These are phyloP conservation scores for Saccostrea echinata DNA, from an alignment of 1,140 invertebrate genomes.

Conservation along the genomic window DNA sequence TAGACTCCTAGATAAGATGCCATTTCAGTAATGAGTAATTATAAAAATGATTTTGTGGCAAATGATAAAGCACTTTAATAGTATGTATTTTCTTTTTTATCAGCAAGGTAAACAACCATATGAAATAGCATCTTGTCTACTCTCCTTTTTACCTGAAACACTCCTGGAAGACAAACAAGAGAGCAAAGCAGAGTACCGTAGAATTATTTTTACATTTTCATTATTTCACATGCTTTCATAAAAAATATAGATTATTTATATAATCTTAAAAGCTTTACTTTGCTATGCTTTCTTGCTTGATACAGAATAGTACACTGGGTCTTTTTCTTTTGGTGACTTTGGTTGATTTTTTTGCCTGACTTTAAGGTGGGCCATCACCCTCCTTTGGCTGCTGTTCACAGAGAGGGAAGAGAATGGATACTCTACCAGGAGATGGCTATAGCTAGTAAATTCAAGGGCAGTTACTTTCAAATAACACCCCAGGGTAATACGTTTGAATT, in stretches of 20 bases:
- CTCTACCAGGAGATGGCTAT: slow-evolving; percentile 99
- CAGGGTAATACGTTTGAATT: slow-evolving; percentile 84
- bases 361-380: slow-evolving; percentile 96
- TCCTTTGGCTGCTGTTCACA: slow-evolving; percentile 96
- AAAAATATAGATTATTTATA: no score
- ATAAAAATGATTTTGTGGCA: not conserved
- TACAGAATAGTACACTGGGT: not conserved
- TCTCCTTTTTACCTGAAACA: not conserved
- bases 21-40: not conserved
- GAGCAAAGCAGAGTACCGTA: slow-evolving; percentile 8
- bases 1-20: not conserved
- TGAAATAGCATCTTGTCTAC: not conserved
- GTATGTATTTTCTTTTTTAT: not conserved
- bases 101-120: not conserved
- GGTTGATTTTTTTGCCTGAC: slow-evolving; percentile 2
- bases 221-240: not conserved
- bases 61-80: no score
- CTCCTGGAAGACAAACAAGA: not conserved
- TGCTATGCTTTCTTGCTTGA: not conserved
- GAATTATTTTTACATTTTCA: not conserved
- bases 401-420: slow-evolving; percentile 91
- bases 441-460: slow-evolving; percentile 98
- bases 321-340: not conserved
- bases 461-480: slow-evolving; percentile 94
- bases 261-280: not conserved